These are phyloP conservation scores for Hyles euphorbiae DNA, from an alignment of 1,140 invertebrate species.

Conservation along the genomic window DNA sequence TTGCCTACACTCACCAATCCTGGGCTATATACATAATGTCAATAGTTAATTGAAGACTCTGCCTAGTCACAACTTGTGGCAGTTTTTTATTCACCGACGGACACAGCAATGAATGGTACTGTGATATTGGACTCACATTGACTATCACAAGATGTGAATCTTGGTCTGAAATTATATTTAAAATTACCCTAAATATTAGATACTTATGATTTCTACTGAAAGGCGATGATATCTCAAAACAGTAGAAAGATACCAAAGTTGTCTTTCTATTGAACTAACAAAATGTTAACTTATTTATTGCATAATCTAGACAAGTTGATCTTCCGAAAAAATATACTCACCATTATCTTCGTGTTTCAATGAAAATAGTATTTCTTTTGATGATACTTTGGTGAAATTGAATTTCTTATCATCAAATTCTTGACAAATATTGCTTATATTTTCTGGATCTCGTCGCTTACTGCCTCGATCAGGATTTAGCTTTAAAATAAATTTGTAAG, in stretches of 20 bases:
- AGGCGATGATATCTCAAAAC: too few species aligned
- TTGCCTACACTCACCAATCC: conserved; percentile 54
- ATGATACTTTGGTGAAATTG: conserved; percentile 81
- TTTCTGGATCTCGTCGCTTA: conserved; percentile 78
- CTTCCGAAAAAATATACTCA: conserved; percentile 8
- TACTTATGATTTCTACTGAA: background rate
- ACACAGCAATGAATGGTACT: conserved; percentile 80
- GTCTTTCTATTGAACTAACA: too few species aligned
- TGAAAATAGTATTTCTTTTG: conserved; percentile 76
- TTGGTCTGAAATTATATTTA: conserved; percentile 41
- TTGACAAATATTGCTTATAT: conserved; percentile 76
- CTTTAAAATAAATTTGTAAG: conserved; percentile 60
- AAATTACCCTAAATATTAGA: background rate
- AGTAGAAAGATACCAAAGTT: too few species aligned
- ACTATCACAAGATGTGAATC: conserved; percentile 73
- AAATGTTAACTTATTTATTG: too few species aligned
- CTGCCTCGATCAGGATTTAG: conserved; percentile 79
- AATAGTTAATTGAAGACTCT: conserved; percentile 42
- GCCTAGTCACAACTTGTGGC: conserved; percentile 75
- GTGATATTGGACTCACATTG: conserved; percentile 84
- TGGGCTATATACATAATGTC: conserved; percentile 37
- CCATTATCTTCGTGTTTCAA: conserved; percentile 31
- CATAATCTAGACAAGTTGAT: too few species aligned
- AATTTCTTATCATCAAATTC: conserved; percentile 79
- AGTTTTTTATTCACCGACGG: conserved; percentile 75